Evolutionary conservation across 2,113 vertebrate genomes (phyloP).

Genomic region (Gobio gobio): DNA sequence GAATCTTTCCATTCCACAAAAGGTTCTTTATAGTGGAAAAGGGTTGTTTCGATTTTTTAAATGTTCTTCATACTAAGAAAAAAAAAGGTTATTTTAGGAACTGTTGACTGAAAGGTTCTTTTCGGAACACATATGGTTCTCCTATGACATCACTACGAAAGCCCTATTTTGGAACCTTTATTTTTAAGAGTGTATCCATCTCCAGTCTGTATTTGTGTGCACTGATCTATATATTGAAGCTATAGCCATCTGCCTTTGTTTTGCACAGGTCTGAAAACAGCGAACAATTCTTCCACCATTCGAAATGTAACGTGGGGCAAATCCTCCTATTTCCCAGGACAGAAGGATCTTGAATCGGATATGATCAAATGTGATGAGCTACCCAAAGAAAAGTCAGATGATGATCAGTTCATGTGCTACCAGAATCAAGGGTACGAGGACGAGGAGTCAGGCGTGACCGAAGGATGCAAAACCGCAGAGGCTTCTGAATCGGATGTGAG

Average conservation of each 20-base stretch:
- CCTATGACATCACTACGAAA: too few relatives aligned
- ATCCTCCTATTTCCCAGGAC: conserved; percentile 25
- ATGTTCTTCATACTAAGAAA: too few relatives aligned
- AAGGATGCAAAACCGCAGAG: background rate
- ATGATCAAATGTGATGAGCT: conserved; percentile 6
- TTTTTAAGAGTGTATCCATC: too few relatives aligned
- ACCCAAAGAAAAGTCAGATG: background rate
- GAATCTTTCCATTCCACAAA: too few relatives aligned
- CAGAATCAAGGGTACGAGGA: conserved; percentile 34
- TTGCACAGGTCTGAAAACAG: conserved; percentile 7
- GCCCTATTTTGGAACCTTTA: too few relatives aligned
- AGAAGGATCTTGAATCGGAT: background rate
- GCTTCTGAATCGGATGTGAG: background rate
- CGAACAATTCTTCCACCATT: conserved; percentile 24
- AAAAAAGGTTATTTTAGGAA: too few relatives aligned
- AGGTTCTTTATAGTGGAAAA: too few relatives aligned
- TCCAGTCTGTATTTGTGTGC: background rate
- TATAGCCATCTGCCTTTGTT: background rate
- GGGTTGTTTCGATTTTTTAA: too few relatives aligned
- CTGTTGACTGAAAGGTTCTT: too few relatives aligned
- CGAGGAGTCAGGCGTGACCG: background rate
- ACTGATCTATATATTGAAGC: too few relatives aligned
- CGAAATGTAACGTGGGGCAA: conserved; percentile 26
- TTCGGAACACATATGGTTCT: too few relatives aligned
- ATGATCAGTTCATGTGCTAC: background rate